These are phyloP conservation scores for Polypterus senegalus DNA, from an alignment of 2,113 vertebrate genomes.

Conservation along the genomic window DNA sequence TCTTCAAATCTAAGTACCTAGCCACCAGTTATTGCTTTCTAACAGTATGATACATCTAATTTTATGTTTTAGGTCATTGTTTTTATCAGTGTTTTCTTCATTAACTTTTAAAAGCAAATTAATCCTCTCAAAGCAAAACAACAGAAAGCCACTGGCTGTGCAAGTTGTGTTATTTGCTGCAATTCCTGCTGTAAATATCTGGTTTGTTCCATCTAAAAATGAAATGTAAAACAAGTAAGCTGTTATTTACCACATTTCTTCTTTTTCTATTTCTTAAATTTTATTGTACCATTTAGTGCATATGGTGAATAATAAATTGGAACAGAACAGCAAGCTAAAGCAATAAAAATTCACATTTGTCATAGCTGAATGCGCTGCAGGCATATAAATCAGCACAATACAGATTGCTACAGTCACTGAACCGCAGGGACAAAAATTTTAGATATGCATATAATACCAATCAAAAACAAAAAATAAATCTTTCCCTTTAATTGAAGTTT, in stretches of 20 bases:
- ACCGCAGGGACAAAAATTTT: no score
- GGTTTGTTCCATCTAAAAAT: no score
- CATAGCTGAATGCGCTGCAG: conserved; percentile 2
- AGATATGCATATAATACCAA: no score
- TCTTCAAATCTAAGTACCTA: background rate
- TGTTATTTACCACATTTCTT: background rate
- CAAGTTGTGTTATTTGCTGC: background rate
- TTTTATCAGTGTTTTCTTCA: background rate
- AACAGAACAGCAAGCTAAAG: background rate
- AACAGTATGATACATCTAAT: no score
- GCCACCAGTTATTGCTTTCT: no score
- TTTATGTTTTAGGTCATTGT: no score
- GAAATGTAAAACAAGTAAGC: no score
- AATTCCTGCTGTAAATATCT: no score
- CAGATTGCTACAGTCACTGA: no score
- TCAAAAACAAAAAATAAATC: no score
- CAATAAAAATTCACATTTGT: conserved; percentile 1
- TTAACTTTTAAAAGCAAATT: background rate
- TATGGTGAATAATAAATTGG: background rate
- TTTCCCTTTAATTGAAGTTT: no score
- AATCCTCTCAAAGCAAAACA: background rate
- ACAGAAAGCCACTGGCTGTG: background rate
- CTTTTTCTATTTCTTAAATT: background rate
- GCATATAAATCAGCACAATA: background rate
- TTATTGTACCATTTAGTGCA: background rate